A percentile compares a stretch with the other conserved stretches of the same genome.
These are phyloP conservation scores for Notarius quadriscutis DNA, from an alignment of 2,113 vertebrate genomes.

Conservation along the genomic window DNA sequence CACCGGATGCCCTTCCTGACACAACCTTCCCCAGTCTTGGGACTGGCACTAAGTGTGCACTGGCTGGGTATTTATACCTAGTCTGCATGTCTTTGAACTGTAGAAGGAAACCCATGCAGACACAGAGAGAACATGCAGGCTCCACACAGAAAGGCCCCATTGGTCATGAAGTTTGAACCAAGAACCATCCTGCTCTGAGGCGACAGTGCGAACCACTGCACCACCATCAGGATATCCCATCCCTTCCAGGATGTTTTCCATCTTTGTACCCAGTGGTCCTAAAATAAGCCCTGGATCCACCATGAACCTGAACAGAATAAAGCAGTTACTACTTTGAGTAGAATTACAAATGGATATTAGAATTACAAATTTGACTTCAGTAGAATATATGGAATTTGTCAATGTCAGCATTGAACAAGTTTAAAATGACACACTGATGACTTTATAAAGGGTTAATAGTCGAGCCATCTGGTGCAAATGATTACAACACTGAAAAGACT, in stretches of 20 bases:
- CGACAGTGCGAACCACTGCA: too few species aligned
- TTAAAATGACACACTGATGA: background rate
- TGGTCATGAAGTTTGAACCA: too few species aligned
- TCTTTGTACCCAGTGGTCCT: background rate
- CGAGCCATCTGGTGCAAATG: slow-evolving; percentile 6
- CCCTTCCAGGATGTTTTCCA: background rate
- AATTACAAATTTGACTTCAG: background rate
- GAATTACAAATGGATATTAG: background rate
- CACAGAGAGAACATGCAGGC: too few species aligned
- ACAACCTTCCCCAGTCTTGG: too few species aligned
- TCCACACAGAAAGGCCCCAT: too few species aligned
- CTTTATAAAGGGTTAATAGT: background rate
- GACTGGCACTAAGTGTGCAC: too few species aligned
- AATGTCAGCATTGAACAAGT: background rate
- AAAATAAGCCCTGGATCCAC: background rate
- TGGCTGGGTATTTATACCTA: too few species aligned
- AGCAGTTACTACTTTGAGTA: background rate
- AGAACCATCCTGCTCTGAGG: too few species aligned
- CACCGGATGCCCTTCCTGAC: background rate
- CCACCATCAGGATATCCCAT: background rate
- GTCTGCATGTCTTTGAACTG: too few species aligned
- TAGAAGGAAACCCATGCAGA: too few species aligned
- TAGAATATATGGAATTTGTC: background rate
- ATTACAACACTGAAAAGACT: background rate
- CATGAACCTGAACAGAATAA: background rate